A percentile compares a stretch with the other conserved stretches of the same genome.
Conservation (phyloP, 1,140 invertebrate genomes). For the Drosophila littoralis region DNA sequence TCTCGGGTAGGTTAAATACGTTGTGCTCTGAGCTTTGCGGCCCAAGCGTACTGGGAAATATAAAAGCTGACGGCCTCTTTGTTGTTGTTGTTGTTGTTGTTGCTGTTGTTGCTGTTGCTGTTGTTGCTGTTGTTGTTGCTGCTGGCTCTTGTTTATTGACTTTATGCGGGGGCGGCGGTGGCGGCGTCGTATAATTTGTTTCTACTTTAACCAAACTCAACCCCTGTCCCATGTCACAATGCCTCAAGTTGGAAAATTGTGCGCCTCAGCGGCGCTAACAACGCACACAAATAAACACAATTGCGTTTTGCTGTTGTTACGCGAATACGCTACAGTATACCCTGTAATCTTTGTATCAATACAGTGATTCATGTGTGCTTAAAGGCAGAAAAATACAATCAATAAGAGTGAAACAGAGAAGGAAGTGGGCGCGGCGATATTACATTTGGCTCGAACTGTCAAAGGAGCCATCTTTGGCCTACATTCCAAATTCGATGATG, state of each 20-base stretch:
- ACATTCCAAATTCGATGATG: too few relatives aligned
- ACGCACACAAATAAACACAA: slow-evolving; percentile 18
- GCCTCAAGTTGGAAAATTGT: slow-evolving; percentile 67
- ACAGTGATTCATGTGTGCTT: neutral
- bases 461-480: too few relatives aligned
- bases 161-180: slow-evolving; percentile 56
- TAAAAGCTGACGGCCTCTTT: slow-evolving; percentile 68
- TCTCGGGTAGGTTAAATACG: slow-evolving; percentile 55
- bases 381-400: neutral
- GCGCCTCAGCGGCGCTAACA: slow-evolving; percentile 71
- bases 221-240: slow-evolving; percentile 3
- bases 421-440: too few relatives aligned
- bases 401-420: too few relatives aligned
- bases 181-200: slow-evolving; percentile 79
- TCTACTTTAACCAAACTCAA: slow-evolving; percentile 68
- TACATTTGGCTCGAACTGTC: too few relatives aligned
- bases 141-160: slow-evolving; percentile 76
- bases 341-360: slow-evolving; percentile 10
- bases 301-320: slow-evolving; percentile 33
- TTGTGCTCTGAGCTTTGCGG: slow-evolving; percentile 46
- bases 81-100: slow-evolving; percentile 31
- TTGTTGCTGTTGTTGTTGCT: slow-evolving; percentile 39
- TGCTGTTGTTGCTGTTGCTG: slow-evolving; percentile 24
- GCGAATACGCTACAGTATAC: slow-evolving; percentile 27
- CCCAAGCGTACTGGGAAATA: slow-evolving; percentile 57